phyloP scores from a whole-genome alignment of 1,140 invertebrate species.

The Drosophila pachea region DNA sequence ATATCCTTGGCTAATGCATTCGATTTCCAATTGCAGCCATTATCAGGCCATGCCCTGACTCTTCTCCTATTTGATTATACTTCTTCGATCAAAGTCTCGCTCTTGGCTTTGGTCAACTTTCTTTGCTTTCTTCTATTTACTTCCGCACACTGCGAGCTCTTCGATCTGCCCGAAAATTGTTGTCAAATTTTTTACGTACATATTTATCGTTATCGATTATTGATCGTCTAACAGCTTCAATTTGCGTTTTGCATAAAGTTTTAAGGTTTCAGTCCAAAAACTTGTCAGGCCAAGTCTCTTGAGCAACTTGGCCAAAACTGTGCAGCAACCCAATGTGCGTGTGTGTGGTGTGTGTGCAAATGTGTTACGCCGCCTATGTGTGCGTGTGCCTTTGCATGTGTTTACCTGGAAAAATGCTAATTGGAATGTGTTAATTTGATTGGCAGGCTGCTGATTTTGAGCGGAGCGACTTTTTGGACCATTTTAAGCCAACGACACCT shows the following conservation, averaged over 20 bases:
- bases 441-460: constrained; percentile 59
- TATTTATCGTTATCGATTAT: neutral
- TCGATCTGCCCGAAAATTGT: too few relatives aligned
- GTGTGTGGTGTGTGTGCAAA: neutral
- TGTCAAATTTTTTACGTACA: too few relatives aligned
- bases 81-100: too few relatives aligned
- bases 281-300: constrained; percentile 3
- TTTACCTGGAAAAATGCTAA: constrained; percentile 58
- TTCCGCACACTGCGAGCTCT: too few relatives aligned
- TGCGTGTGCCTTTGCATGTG: constrained; percentile 18
- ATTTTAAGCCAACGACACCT: constrained; percentile 28
- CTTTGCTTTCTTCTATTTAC: too few relatives aligned
- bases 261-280: constrained; percentile 7
- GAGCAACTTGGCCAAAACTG: constrained; percentile 9
- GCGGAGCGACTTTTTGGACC: constrained; percentile 29
- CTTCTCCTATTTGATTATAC: too few relatives aligned
- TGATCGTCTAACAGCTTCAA: neutral
- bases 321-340: constrained; percentile 3
- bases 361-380: neutral
- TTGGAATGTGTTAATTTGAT: constrained; percentile 75
- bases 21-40: too few relatives aligned
- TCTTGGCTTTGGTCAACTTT: too few relatives aligned
- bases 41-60: too few relatives aligned
- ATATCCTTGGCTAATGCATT: too few relatives aligned
- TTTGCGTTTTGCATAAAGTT: constrained; percentile 5